Evolutionary conservation across 2,888 invertebrate genomes (phyloP), one percentile per base, ranked within the genome.

Genomic region (Oxyteleia sp.): DNA sequence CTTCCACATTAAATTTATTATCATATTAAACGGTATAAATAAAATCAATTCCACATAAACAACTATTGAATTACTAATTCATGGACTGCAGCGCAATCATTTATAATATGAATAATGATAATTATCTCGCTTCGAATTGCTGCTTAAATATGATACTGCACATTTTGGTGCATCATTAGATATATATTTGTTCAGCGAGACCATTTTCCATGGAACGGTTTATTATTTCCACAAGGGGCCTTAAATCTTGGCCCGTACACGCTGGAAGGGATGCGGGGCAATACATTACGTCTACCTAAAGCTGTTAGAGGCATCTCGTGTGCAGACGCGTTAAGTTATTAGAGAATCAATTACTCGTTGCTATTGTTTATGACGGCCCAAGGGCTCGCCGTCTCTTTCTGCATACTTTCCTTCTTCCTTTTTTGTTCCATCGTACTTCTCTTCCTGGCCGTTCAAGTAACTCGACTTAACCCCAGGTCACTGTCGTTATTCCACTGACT

Each of bases 331-430:
- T 93, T 93, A 93, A 93, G 90, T 93, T 93, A 93, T 93, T 92
- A 92, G 93, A 93, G 93, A 93, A 93, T 93, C 93, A 93, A 93
- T 93, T 93, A 93, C 93, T 92, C 91, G 88, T 90, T 89, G 90
- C 91, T 92, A 93, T 93, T 93, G 93, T 93, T 93, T 93, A 93
- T 92, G 92, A 91, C 90, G 91, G 90, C 90, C 91, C 89, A 88
- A 90, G 89, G 92, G 90, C 87, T 88, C 84, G 87, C 85, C 85
- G 85, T 85, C 86, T 84, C 82, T 86, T 84, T 82, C 66, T 68
- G 59, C 71, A 47, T 69, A 53, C 43, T 57, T 45, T 74, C 78
- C 49, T 68, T 51, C 76, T 63, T 66, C 41, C 45, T 83, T 64
- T 80, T 71, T 55, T 64, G 49, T 35, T 82, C 55, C 75, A 61